A percentile compares a stretch with the other conserved stretches of the same genome.
These are phyloP conservation scores for Thamnophis elegans DNA, from an alignment of 2,797 vertebrate species.

Conservation along the genomic window DNA sequence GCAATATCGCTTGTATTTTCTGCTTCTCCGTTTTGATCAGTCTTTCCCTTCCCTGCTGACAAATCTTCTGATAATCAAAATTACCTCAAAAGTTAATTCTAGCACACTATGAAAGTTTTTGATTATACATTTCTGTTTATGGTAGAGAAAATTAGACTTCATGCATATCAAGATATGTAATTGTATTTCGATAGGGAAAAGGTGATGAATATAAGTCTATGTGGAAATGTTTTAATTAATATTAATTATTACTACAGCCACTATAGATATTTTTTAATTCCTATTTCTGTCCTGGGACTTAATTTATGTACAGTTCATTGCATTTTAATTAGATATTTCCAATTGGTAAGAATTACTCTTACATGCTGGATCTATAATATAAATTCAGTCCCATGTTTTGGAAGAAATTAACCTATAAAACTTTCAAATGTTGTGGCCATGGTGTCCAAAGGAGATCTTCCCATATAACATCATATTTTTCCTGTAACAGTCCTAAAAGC, in stretches of 20 bases:
- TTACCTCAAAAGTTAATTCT: neutral
- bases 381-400: neutral
- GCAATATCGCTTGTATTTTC: neutral
- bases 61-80: neutral
- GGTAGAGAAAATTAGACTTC: neutral
- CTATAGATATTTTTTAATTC: neutral
- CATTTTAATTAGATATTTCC: neutral
- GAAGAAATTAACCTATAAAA: neutral
- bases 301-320: neutral
- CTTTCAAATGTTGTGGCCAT: neutral
- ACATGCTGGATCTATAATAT: neutral
- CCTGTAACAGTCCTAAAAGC: neutral
- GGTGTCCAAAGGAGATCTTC: neutral
- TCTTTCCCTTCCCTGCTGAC: neutral
- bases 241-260: neutral
- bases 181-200: fast-evolving
- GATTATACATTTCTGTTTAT: neutral
- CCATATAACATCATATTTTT: neutral
- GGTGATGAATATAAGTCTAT: neutral
- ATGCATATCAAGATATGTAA: neutral
- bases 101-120: neutral
- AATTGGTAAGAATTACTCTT: neutral
- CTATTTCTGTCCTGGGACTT: neutral
- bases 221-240: constrained; percentile 1
- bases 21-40: neutral